These are phyloP conservation scores for Capitulum mitella DNA, from an alignment of 2,888 invertebrate genomes.

Conservation along the genomic window DNA sequence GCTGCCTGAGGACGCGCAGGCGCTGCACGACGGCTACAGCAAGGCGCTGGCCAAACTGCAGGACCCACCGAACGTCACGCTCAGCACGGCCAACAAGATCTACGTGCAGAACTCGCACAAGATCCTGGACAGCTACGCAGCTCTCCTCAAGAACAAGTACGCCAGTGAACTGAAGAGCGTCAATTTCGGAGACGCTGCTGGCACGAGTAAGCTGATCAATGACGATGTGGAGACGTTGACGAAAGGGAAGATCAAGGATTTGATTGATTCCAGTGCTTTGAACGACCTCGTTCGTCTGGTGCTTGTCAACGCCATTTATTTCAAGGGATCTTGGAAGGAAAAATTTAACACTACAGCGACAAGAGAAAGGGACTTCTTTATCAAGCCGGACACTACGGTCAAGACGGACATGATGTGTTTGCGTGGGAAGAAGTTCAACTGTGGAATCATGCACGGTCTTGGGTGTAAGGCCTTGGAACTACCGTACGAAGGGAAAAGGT, in stretches of 20 bases:
- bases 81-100: slow-evolving; percentile 66
- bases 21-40: neutral
- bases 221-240: slow-evolving; percentile 67
- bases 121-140: slow-evolving; percentile 53
- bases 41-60: neutral
- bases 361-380: slow-evolving; percentile 65
- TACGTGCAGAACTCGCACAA: slow-evolving; percentile 54
- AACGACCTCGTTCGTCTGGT: slow-evolving; percentile 56
- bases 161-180: slow-evolving; percentile 40
- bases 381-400: slow-evolving; percentile 61
- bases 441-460: slow-evolving; percentile 57
- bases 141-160: slow-evolving; percentile 54
- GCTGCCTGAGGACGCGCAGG: slow-evolving; percentile 41
- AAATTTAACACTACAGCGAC: slow-evolving; percentile 65
- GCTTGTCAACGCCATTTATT: slow-evolving; percentile 78
- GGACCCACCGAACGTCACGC: slow-evolving; percentile 52
- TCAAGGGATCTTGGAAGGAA: slow-evolving; percentile 68
- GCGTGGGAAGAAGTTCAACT: slow-evolving; percentile 19
- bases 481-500: slow-evolving; percentile 59
- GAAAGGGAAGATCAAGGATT: slow-evolving; percentile 65
- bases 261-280: slow-evolving; percentile 54
- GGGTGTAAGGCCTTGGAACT: slow-evolving; percentile 66
- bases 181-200: slow-evolving; percentile 58
- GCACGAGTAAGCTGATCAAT: slow-evolving; percentile 59
- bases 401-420: slow-evolving; percentile 64